Base-by-base conservation (phyloP, 2,113 vertebrate species). In the Oncorhynchus nerka region DNA sequence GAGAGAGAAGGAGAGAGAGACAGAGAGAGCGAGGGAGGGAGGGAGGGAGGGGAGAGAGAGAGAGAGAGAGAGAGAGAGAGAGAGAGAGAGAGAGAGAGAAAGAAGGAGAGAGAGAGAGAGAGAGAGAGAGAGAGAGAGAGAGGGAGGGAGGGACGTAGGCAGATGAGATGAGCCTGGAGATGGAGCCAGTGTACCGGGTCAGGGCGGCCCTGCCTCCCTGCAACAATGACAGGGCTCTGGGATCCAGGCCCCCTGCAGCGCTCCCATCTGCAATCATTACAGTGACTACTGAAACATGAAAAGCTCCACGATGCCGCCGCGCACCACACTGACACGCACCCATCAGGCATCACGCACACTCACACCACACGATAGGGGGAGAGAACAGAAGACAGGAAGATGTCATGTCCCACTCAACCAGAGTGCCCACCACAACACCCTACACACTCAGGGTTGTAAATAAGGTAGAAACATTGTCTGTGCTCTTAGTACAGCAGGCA, bases 221-320 rank as follows among this genome's bases (percentile, higher is more conserved):
- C 85, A 92, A 94, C 95, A 95, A 94, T 93, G 95, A 94, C 94
- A 94, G 93, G 92, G 93, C 95, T 93, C 71, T n/a, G 94, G 94
- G 94, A 92, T 91, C 80, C 88, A 89, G 92, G 83, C 93, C 93
- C 93, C 96, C 95, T 62, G 90, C 73, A 80, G 95, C 73, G 94
- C 93, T 94, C 95, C 95, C 96, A 96, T 96, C 95, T 96, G 95
- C 95, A 95, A 92, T 96, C 96, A 97, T 96, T 96, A 95, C 95
- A 94, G 94, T 95, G 94, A 93, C 95, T 95, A 95, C 84, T 96
- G 95, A 96, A 92, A 96, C 96, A 96, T 96, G 95, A 96, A 95
- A 90, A 95, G 51, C 90, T 94, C 95, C 94, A 94, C 92, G 91
- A 92, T 92, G 93, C 94, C 92, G 15, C 92, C 92, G 92, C 94